Percentiles rank a stretch among this genome's conserved stretches.
Conservation (phyloP, 2,113 vertebrate species). For the human (Homo sapiens) region GRCh38 chr7:102209001-102209500, state of each 20-base stretch:
- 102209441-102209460: neutral
- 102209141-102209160: constrained; percentile 7
- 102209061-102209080: neutral
- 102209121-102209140: neutral
- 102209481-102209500: neutral
- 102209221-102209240: constrained; percentile 28
- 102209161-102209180: constrained; percentile 73
- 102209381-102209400: neutral
- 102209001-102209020: neutral
- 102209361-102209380: neutral
- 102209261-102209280: neutral
- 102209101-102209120: neutral
- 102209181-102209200: constrained; percentile 65
- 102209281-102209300: neutral
- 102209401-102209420: neutral
- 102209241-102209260: neutral
- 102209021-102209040: neutral
- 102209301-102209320: neutral
- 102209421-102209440: neutral
- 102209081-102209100: neutral
- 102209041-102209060: neutral
- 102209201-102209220: constrained; percentile 72
- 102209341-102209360: neutral
- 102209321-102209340: rapidly evolving
- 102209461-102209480: neutral